Evolutionary conservation across 2,888 invertebrate species (phyloP).

Genomic region (Lithodes maja): DNA sequence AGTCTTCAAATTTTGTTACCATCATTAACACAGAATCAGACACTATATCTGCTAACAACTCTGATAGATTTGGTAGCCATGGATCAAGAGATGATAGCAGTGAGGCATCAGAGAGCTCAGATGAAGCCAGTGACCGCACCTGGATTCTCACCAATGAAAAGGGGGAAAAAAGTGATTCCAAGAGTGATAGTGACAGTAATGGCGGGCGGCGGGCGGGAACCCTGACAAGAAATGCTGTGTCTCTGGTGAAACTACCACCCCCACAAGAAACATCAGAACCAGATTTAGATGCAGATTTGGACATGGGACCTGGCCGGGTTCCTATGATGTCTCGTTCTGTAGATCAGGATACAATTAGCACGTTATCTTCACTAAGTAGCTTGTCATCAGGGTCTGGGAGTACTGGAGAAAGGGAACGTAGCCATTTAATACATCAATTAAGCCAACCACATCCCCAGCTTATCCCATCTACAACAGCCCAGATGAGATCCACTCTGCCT

Average conservation of each 20-base stretch:
- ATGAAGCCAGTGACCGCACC: constrained; percentile 71
- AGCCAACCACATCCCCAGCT: constrained; percentile 34
- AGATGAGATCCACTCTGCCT: constrained; percentile 55
- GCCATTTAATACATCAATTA: constrained; percentile 37
- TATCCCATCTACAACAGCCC: constrained; percentile 25
- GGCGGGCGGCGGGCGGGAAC: constrained; percentile 74
- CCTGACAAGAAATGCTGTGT: constrained; percentile 82
- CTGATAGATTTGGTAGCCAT: constrained; percentile 71
- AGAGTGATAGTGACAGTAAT: constrained; percentile 73
- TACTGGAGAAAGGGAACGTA: constrained; percentile 51
- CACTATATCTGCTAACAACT: constrained; percentile 61
- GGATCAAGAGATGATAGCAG: constrained; percentile 68
- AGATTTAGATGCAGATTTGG: constrained; percentile 79
- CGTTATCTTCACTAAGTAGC: constrained; percentile 65
- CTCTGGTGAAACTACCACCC: constrained; percentile 86
- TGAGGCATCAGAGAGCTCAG: constrained; percentile 71
- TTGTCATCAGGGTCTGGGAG: constrained; percentile 66
- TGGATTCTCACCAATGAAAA: constrained; percentile 70
- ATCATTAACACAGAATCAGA: constrained; percentile 76
- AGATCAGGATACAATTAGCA: constrained; percentile 62
- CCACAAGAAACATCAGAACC: constrained; percentile 80
- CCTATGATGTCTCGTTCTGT: constrained; percentile 44
- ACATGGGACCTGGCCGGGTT: constrained; percentile 69
- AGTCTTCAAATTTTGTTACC: constrained; percentile 72
- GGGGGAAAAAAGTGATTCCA: constrained; percentile 57